Conservation (phyloP, 2,888 invertebrate genomes). For the Drosophila setosimentum region DNA sequence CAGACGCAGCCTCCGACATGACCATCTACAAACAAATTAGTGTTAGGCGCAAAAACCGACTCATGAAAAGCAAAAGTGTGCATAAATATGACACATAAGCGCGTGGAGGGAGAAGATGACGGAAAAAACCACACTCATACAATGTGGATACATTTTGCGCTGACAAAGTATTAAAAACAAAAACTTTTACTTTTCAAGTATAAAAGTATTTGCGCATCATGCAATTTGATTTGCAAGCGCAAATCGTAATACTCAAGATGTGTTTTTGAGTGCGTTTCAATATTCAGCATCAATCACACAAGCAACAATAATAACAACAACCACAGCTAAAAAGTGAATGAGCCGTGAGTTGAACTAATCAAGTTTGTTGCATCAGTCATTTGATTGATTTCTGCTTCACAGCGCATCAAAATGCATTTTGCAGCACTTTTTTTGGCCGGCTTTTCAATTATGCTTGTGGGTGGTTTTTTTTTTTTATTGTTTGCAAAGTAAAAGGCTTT, state of each 20-base stretch:
- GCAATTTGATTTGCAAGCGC: conserved; percentile 72
- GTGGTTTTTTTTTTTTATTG: conserved; percentile 45
- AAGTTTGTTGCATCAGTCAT: conserved; percentile 70
- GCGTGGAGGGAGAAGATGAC: conserved; percentile 15
- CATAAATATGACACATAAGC: conserved; percentile 61
- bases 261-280: conserved; percentile 48
- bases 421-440: conserved; percentile 2
- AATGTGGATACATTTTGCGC: conserved; percentile 46
- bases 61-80: conserved; percentile 71
- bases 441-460: not conserved
- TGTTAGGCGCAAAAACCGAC: conserved; percentile 37
- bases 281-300: conserved; percentile 21
- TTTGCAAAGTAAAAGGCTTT: conserved; percentile 68
- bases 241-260: conserved; percentile 39
- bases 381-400: conserved; percentile 46
- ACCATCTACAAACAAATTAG: conserved; percentile 45
- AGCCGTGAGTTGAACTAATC: conserved; percentile 57
- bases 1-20: conserved; percentile 50
- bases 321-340: conserved; percentile 9
- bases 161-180: conserved; percentile 18
- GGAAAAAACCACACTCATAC: conserved; percentile 14
- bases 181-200: conserved; percentile 73
- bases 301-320: conserved; percentile 32
- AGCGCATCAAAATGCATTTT: conserved; percentile 54
- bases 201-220: conserved; percentile 72